These are phyloP conservation scores for Drosophila sordidula DNA, from an alignment of 2,888 invertebrate species.

Conservation along the genomic window DNA sequence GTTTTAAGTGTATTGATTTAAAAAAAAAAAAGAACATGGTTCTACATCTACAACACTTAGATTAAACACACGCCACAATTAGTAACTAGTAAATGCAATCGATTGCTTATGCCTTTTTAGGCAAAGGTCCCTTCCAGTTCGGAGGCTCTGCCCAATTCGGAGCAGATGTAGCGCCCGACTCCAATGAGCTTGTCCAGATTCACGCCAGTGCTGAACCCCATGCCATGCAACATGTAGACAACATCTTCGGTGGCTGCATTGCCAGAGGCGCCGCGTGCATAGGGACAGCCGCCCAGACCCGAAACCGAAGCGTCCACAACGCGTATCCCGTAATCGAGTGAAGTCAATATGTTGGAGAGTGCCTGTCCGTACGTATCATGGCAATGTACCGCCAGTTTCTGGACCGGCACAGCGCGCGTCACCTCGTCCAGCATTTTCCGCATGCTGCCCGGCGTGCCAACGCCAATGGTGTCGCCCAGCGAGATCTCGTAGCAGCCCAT, in stretches of 20 bases:
- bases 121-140: constrained; percentile 84
- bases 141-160: constrained; percentile 89
- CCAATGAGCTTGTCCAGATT: constrained; percentile 92
- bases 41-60: constrained; percentile 11
- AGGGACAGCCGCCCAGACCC: constrained; percentile 99
- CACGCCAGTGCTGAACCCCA: constrained; percentile 94
- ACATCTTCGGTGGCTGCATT: constrained; percentile 99
- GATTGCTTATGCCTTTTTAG: constrained; percentile 41
- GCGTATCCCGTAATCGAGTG: constrained; percentile 92
- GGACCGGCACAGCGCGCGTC: constrained; percentile 87
- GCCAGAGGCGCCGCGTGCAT: constrained; percentile 98
- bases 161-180: constrained; percentile 93
- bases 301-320: constrained; percentile 97
- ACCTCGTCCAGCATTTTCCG: constrained; percentile 91
- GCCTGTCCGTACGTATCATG: constrained; percentile 99
- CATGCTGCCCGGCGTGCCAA: constrained; percentile 94
- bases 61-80: constrained; percentile 23
- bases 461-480: constrained; percentile 98
- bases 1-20: constrained; percentile 75
- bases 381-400: constrained; percentile 95
- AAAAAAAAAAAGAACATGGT: too few relatives aligned
- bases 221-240: constrained; percentile 93
- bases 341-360: constrained; percentile 95
- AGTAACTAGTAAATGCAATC: constrained; percentile 75
- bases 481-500: constrained; percentile 98